A percentile compares a stretch with the other conserved stretches of the same genome.
Conservation (phyloP, 2,888 invertebrate genomes). For the Leucoptera coffeella region DNA sequence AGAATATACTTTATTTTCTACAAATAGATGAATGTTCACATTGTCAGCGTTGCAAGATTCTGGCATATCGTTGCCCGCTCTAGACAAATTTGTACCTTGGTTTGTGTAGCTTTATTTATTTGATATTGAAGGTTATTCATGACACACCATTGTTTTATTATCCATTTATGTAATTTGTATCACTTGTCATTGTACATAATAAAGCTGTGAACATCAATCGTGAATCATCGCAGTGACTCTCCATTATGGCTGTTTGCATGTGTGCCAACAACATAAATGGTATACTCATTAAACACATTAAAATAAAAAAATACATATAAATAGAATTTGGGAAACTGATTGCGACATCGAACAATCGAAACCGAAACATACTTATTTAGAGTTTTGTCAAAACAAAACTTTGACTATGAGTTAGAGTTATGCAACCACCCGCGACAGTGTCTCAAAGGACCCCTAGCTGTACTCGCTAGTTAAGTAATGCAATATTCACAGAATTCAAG, state of each 20-base stretch:
- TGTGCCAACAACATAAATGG: slow-evolving; percentile 39
- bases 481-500: too few relatives aligned
- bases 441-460: too few relatives aligned
- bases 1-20: slow-evolving; percentile 49
- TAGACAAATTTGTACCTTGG: slow-evolving; percentile 44
- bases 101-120: slow-evolving; percentile 39
- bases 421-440: too few relatives aligned
- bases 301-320: too few relatives aligned
- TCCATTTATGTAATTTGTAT: slow-evolving; percentile 11
- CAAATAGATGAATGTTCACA: slow-evolving; percentile 38
- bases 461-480: slow-evolving; percentile 22
- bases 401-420: slow-evolving; percentile 53
- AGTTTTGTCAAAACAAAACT: slow-evolving; percentile 51
- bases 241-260: slow-evolving; percentile 41
- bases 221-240: slow-evolving; percentile 17
- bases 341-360: not conserved
- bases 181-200: slow-evolving; percentile 20
- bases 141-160: slow-evolving; percentile 40
- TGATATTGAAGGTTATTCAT: slow-evolving; percentile 45
- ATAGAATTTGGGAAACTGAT: too few relatives aligned
- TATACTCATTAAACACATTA: slow-evolving; percentile 3
- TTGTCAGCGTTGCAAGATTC: too few relatives aligned
- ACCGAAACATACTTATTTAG: slow-evolving; percentile 34
- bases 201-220: slow-evolving; percentile 14
- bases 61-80: slow-evolving; percentile 30